A percentile compares a stretch with the other conserved stretches of the same genome.
phyloP scores from a whole-genome alignment of 2,113 vertebrate species.

The Vulpes vulpes region DNA sequence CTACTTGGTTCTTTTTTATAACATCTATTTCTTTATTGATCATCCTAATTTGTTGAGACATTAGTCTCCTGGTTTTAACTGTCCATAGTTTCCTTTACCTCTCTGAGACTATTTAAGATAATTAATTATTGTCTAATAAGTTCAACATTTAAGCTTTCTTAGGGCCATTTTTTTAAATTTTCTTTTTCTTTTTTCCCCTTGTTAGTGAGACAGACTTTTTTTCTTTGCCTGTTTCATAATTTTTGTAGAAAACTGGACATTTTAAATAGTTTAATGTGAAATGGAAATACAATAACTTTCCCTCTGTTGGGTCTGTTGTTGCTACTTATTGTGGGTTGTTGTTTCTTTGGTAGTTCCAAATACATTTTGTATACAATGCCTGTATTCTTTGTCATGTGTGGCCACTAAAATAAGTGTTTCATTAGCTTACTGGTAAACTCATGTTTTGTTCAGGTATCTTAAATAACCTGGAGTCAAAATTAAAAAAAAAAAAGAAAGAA shows the following conservation, averaged over 20 bases:
- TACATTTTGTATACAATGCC: neutral
- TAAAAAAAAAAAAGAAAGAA: neutral
- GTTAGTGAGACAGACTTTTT: neutral
- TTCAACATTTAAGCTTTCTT: neutral
- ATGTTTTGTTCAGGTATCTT: neutral
- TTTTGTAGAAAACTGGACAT: neutral
- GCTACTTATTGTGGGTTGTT: neutral
- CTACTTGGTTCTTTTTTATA: neutral
- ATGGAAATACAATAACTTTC: neutral
- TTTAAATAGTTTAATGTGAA: neutral
- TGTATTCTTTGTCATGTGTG: neutral
- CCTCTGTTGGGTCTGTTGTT: neutral
- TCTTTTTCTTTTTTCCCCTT: neutral
- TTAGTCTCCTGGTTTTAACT: neutral
- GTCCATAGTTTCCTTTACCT: neutral
- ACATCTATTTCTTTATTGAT: neutral
- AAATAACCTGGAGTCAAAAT: neutral
- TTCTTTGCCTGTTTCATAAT: neutral
- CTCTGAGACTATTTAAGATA: neutral
- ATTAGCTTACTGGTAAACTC: neutral
- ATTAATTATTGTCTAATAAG: neutral
- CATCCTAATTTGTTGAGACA: neutral
- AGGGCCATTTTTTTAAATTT: neutral
- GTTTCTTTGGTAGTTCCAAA: neutral
- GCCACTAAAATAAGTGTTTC: neutral